These are phyloP conservation scores for Geotrupes spiniger DNA, from an alignment of 2,888 invertebrate genomes.

Conservation along the genomic window DNA sequence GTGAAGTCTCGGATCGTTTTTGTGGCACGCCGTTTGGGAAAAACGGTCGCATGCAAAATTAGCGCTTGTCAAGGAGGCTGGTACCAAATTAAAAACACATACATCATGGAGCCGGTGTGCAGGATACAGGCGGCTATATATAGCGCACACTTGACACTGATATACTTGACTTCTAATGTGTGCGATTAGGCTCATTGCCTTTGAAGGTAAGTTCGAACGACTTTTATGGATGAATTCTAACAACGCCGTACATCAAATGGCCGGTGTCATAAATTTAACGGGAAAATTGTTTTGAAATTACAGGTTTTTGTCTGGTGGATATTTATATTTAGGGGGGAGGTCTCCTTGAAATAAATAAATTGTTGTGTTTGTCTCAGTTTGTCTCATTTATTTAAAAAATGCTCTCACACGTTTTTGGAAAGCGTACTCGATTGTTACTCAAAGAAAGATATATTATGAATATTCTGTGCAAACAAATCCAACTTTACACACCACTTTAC, in stretches of 20 bases:
- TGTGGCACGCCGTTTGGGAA: conserved; percentile 22
- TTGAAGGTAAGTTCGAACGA: conserved; percentile 9
- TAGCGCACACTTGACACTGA: conserved; percentile 23
- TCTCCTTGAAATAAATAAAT: too few species aligned
- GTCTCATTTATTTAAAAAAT: too few species aligned
- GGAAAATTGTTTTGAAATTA: too few species aligned
- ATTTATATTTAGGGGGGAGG: conserved; percentile 11
- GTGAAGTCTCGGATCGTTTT: conserved; percentile 35
- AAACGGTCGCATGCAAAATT: conserved; percentile 43
- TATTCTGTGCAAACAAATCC: too few species aligned
- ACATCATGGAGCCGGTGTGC: conserved; percentile 32
- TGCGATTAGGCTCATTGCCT: conserved; percentile 22
- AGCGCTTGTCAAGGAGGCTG: conserved; percentile 43
- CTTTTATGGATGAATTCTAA: conserved; percentile 15
- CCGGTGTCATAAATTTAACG: too few species aligned
- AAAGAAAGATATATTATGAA: too few species aligned
- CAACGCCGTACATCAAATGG: conserved; percentile 5
- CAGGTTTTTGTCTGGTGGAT: too few species aligned
- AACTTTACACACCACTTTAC: too few species aligned
- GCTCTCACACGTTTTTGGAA: too few species aligned
- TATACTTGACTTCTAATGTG: conserved; percentile 25
- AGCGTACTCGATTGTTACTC: too few species aligned
- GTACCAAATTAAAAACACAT: conserved; percentile 41
- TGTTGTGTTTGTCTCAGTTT: too few species aligned
- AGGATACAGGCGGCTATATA: conserved; percentile 13